phyloP scores from a whole-genome alignment of 2,797 vertebrate genomes.

The Tadarida brasiliensis region DNA sequence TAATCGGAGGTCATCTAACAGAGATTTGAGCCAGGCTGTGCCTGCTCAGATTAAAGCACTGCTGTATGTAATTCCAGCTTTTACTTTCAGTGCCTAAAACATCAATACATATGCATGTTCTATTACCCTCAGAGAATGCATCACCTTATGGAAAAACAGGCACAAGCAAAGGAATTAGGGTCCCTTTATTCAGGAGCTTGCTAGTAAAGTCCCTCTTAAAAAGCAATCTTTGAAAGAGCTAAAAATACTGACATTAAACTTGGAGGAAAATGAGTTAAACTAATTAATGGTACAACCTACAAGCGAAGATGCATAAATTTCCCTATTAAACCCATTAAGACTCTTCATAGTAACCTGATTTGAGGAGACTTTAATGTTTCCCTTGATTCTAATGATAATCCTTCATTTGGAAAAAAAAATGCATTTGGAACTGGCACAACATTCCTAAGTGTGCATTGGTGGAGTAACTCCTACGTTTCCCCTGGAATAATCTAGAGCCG shows the following conservation, averaged over 20 bases:
- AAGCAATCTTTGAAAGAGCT: constrained; percentile 67
- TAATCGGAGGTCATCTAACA: not conserved
- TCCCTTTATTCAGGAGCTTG: constrained; percentile 52
- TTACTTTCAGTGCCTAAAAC: constrained; percentile 63
- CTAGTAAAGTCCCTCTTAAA: constrained; percentile 73
- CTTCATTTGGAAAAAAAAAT: constrained; percentile 75
- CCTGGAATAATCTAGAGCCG: constrained; percentile 31
- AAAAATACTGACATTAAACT: constrained; percentile 66
- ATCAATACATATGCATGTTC: constrained; percentile 46
- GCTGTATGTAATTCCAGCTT: constrained; percentile 26
- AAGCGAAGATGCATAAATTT: constrained; percentile 70
- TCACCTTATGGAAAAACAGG: constrained; percentile 30
- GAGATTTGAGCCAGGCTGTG: not conserved
- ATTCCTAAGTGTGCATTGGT: constrained; percentile 49
- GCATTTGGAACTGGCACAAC: constrained; percentile 38
- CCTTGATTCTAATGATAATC: constrained; percentile 74
- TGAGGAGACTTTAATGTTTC: constrained; percentile 70
- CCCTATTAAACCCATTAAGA: constrained; percentile 74
- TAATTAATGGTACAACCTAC: constrained; percentile 73
- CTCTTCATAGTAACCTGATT: constrained; percentile 74
- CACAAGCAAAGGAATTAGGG: constrained; percentile 54
- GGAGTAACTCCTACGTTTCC: not conserved
- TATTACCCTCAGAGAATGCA: constrained; percentile 22
- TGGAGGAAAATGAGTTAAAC: constrained; percentile 67
- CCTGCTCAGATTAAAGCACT: constrained; percentile 36